Conservation (phyloP, 92 coral and sea anemone species). For the Parazoanthus swiftii region DNA sequence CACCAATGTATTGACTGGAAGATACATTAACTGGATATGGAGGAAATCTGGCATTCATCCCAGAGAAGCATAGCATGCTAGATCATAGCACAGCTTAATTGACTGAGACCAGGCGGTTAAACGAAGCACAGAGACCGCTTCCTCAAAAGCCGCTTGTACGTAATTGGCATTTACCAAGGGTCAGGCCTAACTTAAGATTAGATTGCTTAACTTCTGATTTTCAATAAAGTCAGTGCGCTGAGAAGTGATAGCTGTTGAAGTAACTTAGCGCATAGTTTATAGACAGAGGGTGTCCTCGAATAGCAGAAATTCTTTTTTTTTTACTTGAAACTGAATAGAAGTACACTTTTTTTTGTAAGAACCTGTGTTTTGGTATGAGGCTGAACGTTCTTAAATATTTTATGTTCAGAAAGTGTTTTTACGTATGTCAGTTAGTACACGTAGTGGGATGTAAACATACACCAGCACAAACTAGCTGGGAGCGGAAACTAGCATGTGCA, state of each 20-base stretch:
- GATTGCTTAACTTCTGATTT: too few relatives aligned
- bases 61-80: neutral
- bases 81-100: neutral
- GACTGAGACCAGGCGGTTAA: neutral
- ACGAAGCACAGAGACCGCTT: neutral
- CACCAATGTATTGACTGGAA: constrained; percentile 57
- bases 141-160: neutral
- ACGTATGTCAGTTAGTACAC: too few relatives aligned
- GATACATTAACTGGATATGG: constrained; percentile 59
- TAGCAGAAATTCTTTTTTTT: neutral
- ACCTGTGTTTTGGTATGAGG: too few relatives aligned
- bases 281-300: neutral
- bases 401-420: too few relatives aligned
- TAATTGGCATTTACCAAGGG: too few relatives aligned
- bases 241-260: neutral
- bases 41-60: constrained; percentile 14
- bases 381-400: too few relatives aligned
- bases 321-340: neutral
- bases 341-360: too few relatives aligned
- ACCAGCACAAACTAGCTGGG: too few relatives aligned
- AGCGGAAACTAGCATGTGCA: too few relatives aligned
- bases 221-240: neutral
- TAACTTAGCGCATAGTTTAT: neutral
- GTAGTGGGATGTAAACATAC: too few relatives aligned
- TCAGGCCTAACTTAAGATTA: neutral